Conservation (phyloP, 2,888 invertebrate species). For the Busseola fusca region DNA sequence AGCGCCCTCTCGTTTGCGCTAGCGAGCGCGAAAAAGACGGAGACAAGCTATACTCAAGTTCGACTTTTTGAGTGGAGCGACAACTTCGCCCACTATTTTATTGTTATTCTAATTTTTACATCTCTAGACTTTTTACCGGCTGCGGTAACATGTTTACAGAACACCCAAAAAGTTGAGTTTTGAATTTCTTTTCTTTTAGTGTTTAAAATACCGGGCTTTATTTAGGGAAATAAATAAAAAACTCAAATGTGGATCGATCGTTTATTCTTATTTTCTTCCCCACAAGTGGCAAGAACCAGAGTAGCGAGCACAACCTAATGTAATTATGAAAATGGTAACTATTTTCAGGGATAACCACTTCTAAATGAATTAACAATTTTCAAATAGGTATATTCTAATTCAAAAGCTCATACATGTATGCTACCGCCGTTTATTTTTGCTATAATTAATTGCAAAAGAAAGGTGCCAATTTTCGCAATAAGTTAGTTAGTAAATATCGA, state of each 20-base stretch:
- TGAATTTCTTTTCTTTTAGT: conserved; percentile 1
- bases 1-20: conserved; percentile 80
- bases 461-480: conserved; percentile 53
- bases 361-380: conserved; percentile 67
- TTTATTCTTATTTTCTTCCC: conserved; percentile 86
- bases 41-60: conserved; percentile 74
- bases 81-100: conserved; percentile 84
- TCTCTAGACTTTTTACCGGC: conserved; percentile 62
- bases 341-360: conserved; percentile 86
- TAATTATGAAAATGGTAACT: conserved; percentile 87
- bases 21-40: conserved; percentile 74
- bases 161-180: conserved; percentile 36
- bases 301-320: conserved; percentile 86
- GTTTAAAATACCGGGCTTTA: neutral
- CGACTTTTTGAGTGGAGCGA: conserved; percentile 77
- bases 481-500: conserved; percentile 44
- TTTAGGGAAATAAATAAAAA: conserved; percentile 65
- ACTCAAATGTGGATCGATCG: conserved; percentile 79
- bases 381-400: conserved; percentile 53
- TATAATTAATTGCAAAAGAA: conserved; percentile 50
- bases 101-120: conserved; percentile 80
- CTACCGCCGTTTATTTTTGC: conserved; percentile 40
- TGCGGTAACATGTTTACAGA: conserved; percentile 42
- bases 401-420: conserved; percentile 47
- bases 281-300: conserved; percentile 87